Percentiles rank a stretch among this genome's conserved stretches.
These are phyloP conservation scores for Aporophyla nigra DNA, from an alignment of 2,888 invertebrate species.

Conservation along the genomic window DNA sequence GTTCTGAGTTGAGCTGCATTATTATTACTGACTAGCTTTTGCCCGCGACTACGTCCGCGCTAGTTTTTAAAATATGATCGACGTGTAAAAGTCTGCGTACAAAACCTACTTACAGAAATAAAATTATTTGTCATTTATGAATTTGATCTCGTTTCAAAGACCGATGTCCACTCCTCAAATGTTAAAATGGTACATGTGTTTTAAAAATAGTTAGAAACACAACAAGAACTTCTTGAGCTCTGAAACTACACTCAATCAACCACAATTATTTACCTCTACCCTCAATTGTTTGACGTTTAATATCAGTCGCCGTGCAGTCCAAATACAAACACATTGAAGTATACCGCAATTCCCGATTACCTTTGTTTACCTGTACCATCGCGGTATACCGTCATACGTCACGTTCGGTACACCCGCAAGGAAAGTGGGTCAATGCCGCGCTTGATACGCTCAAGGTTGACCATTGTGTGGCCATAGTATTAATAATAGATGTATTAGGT, in stretches of 20 bases:
- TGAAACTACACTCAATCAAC: not conserved
- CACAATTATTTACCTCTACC: conserved; percentile 7
- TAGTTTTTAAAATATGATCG: no score
- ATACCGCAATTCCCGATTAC: conserved; percentile 33
- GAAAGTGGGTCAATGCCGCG: conserved; percentile 62
- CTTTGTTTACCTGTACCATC: conserved; percentile 34
- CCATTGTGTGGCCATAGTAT: conserved; percentile 15
- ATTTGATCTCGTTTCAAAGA: no score
- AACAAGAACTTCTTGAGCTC: not conserved
- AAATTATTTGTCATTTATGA: no score
- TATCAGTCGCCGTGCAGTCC: conserved; percentile 22
- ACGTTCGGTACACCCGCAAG: conserved; percentile 47
- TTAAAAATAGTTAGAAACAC: not conserved
- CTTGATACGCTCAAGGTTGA: conserved; percentile 58
- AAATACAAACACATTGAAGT: conserved; percentile 42
- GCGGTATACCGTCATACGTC: conserved; percentile 37
- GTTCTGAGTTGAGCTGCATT: no score
- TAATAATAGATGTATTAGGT: conserved; percentile 4
- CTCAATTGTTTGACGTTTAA: conserved; percentile 23
- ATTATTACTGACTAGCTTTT: no score
- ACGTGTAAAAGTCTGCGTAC: no score
- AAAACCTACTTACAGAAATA: no score
- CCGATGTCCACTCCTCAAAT: no score
- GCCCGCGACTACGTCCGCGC: no score
- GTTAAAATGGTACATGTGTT: no score